Evolutionary conservation across 2,797 vertebrate genomes (phyloP), one percentile per base, ranked within the genome.

Genomic region (Sebastes taczanowskii): DNA sequence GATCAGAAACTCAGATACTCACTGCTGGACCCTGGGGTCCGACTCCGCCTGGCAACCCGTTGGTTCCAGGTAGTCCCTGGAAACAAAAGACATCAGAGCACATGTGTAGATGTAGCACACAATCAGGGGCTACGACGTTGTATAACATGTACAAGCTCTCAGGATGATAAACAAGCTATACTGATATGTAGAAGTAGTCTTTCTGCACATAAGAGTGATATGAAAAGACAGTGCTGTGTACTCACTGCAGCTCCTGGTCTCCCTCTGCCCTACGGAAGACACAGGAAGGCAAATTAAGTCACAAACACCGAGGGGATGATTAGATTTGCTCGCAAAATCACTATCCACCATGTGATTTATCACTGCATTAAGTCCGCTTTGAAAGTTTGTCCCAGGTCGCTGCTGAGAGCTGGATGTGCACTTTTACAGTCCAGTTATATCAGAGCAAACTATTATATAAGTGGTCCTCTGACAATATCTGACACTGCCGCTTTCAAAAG

Each of bases 201-300:
- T 38, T 55, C 14, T 61, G 30, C 55, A 55, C 29, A 74, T 62
- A 25, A 71, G 58, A 62, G 23, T 20, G 11, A 66, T 9, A 55
- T 32, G 7, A 16, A 74, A 56, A 66, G 18, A 78, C 22, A 66
- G 22, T 11, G 68, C 1, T 63, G 70, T 80, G 77, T 91, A 98
- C 97, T 99, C 95, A 99, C 98, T 25, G 97, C 88, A 80, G 97
- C 97, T 96, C 98, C 98, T 72, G 97, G 83, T 88, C 97, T 97
- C 92, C 98, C 98, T 96, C 98, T 97, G 89, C 97, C 98, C 98
- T 99, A 94, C 90, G 94, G 87, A 93, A 94, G 90, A 95, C 86
- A 96, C 88, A 83, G 89, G 89, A 92, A 85, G 84, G 71, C 80
- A 90, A 87, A 88, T 91, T 93, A 94, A 94, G 90, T 91, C 85